Evolutionary conservation across 2,888 invertebrate genomes (phyloP), one percentile per base, ranked within the genome.

Genomic region (Phymatocera aterrima): DNA sequence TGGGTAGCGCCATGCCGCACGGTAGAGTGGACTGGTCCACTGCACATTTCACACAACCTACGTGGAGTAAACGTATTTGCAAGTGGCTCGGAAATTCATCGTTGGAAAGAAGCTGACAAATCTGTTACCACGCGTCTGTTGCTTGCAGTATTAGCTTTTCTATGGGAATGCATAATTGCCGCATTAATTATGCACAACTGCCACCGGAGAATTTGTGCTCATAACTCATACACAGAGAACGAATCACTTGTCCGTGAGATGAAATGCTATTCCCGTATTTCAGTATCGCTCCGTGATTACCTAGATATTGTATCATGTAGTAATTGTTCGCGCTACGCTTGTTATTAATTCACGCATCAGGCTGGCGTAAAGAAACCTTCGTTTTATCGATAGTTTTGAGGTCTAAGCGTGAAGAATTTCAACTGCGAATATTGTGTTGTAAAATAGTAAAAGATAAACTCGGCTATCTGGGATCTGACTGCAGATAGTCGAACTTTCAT

Each of bases 401-500:
- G 0, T 28, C 5, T 1, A n/a, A 18, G 51, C 31, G 48, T 34
- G 37, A 51, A 72, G 31, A 48, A 72, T 72, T 51, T 34, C 3
- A 10, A 72, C 18, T 31, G 72, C 51, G 51, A 34, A 51, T 72
- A 72, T 72, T 48, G 34, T 51, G 43, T n/a, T 3, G 46, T 64
- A 28, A 46, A 40, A 43, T n/a, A 12, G 46, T 64, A 28, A 46
- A 40, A 43, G 28, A 46, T 43, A 40, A 28, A 46, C 46, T 34
- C 28, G 12, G 48, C n/a, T 15, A 31, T 31, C 12, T 34, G 12
- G n/a, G n/a, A n/a, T n/a, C n/a, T n/a, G n/a, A n/a, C n/a, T n/a
- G n/a, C n/a, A n/a, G n/a, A 48, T 40, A 15, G n/a, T 48, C 24
- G 8, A 37, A 72, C 72, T 72, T 72, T 72, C 72, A 10, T 72